Evolutionary conservation across 2,888 invertebrate species (phyloP).

Genomic region (Theodoxus fluviatilis): DNA sequence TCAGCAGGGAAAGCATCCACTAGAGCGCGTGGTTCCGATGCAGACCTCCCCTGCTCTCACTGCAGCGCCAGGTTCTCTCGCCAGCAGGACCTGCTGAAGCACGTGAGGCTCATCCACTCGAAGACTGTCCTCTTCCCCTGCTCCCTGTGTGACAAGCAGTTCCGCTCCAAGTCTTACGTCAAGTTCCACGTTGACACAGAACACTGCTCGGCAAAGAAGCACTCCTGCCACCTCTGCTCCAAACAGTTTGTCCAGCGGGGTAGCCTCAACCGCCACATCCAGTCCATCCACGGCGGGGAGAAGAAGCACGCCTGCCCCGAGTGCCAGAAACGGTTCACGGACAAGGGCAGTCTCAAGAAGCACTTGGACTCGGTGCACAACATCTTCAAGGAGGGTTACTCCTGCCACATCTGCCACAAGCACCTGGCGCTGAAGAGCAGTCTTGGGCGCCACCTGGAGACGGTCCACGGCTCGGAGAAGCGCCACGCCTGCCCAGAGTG

Average conservation of each 20-base stretch:
- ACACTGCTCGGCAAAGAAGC: conserved; percentile 49
- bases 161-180: conserved; percentile 50
- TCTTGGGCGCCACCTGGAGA: no score
- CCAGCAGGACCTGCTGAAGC: conserved; percentile 41
- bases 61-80: conserved; percentile 39
- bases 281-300: conserved; percentile 45
- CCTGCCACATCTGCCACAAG: no score
- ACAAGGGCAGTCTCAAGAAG: conserved; percentile 47
- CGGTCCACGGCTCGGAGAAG: no score
- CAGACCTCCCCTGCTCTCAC: conserved; percentile 36
- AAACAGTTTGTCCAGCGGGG: conserved; percentile 47
- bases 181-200: conserved; percentile 46
- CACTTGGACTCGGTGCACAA: no score
- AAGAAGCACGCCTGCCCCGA: conserved; percentile 43
- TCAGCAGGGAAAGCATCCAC: no score
- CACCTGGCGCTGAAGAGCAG: no score
- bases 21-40: no score
- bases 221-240: conserved; percentile 42
- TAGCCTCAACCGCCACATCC: conserved; percentile 46
- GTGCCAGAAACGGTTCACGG: conserved; percentile 47
- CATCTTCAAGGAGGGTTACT: no score
- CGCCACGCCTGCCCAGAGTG: no score
- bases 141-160: conserved; percentile 44
- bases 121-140: conserved; percentile 47
- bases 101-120: conserved; percentile 43